Conservation (phyloP, 2,797 vertebrate species). For the Falco naumanni region DNA sequence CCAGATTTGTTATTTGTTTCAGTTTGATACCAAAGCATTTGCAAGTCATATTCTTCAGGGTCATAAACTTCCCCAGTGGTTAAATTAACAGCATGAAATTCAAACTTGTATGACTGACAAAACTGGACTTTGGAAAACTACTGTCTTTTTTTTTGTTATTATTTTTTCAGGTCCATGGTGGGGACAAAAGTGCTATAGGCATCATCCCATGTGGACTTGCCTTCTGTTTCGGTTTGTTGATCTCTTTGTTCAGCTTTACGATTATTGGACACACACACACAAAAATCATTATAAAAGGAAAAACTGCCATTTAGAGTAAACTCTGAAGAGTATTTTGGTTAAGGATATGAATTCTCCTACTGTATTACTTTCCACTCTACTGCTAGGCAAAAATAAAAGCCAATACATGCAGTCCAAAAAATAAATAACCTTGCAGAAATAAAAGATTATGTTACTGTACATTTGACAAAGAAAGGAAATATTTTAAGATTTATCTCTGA, state of each 20-base stretch:
- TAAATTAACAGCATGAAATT: constrained; percentile 39
- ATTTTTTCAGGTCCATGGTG: background rate
- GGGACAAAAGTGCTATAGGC: background rate
- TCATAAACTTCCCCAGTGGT: constrained; percentile 19
- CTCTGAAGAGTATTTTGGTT: background rate
- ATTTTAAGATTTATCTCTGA: background rate
- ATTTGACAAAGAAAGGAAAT: background rate
- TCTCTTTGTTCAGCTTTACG: background rate
- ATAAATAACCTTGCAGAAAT: background rate
- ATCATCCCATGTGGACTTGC: background rate
- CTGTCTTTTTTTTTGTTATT: background rate
- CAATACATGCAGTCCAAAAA: background rate
- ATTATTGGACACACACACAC: background rate
- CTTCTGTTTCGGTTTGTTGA: background rate
- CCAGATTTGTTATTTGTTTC: background rate
- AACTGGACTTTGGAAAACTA: background rate
- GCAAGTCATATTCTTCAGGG: constrained; percentile 14
- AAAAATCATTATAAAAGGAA: background rate
- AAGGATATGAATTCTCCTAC: background rate
- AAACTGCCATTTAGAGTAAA: background rate
- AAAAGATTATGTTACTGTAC: background rate
- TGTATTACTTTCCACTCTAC: background rate
- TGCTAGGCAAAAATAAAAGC: background rate
- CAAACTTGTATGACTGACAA: background rate
- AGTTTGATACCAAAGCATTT: background rate